Conservation (phyloP, 2,113 vertebrate species). For the Gulo gulo region DNA sequence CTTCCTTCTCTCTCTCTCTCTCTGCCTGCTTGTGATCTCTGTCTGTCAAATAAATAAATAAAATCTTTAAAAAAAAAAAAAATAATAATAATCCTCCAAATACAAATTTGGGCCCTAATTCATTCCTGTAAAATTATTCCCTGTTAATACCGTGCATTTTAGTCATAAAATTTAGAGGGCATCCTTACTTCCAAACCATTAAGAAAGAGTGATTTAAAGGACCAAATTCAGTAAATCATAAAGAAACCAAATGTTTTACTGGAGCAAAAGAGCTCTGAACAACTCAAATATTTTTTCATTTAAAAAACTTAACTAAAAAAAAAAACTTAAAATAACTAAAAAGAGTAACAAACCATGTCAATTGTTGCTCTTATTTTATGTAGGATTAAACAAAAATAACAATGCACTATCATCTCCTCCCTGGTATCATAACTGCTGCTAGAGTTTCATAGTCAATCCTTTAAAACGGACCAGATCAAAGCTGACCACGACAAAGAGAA, state of each 20-base stretch:
- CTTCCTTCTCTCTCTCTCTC: too few relatives aligned
- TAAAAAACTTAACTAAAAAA: background rate
- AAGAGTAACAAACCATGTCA: background rate
- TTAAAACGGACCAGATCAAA: background rate
- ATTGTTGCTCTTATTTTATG: background rate
- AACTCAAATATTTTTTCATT: background rate
- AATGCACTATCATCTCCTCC: background rate
- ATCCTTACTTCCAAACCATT: background rate
- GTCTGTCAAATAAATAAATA: too few relatives aligned
- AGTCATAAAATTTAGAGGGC: background rate
- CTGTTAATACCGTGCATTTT: background rate
- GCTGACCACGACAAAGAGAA: background rate
- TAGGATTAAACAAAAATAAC: background rate
- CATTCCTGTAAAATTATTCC: background rate
- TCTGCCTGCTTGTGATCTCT: too few relatives aligned
- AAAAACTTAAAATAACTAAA: constrained; percentile 7
- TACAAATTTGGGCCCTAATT: background rate
- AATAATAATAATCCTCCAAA: background rate
- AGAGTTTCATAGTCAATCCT: background rate
- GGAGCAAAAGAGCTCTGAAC: background rate
- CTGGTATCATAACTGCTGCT: background rate
- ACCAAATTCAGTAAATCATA: constrained; percentile 36
- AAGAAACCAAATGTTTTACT: background rate
- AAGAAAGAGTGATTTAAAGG: background rate
- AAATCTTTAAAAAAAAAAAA: too few relatives aligned